Base-by-base conservation (phyloP, 64 coral and sea anemone genomes). In the Astreopora myriophthalma region DNA sequence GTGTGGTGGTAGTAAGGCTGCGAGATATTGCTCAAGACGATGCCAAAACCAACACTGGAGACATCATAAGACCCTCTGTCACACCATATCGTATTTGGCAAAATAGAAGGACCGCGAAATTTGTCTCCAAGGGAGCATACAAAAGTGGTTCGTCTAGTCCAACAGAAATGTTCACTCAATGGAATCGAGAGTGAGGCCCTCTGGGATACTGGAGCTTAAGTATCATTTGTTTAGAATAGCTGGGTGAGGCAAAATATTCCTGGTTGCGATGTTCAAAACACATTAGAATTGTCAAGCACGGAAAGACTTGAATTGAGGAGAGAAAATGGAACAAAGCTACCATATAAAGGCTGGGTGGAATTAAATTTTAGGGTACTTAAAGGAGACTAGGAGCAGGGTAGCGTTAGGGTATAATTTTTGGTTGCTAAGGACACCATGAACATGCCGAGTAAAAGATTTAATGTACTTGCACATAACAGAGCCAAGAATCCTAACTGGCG, bases 201-300 rank as follows among this genome's bases (percentile, higher is more conserved):
- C 89, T 89, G 87, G 77, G 93, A 85, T 26, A 94, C 93, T 17
- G 92, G 92, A 24, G 92, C 92, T 35, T 78, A 94, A 90, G 93
- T 94, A 62, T 94, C 93, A 46, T 67, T 94, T 68, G 42, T 94
- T 12, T 75, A 85, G 62, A 27, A 39, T n/a, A 33, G 58, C 0
- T 94, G 85, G 85, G 39, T 88, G 7, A 22, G 65, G 38, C 14
- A 33, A 38, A 71, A 77, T 27, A 16, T 83, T 70, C 86, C 92
- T 8, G 74, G 55, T 57, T 57, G 37, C 71, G 55, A 76, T 23
- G 22, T 94, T 80, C 85, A 66, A 89, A 48, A 74, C 24, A 77
- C 86, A 10, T 80, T 46, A 22, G 85, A 94, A 77, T 48, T 90
- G 37, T 73, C 77, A 61, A 71, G 79, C 2, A 69, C 85, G 63